Percentiles rank a stretch among this genome's conserved stretches.
These are phyloP conservation scores for Plebejus melissa DNA, from an alignment of 2,888 invertebrate genomes.

Conservation along the genomic window DNA sequence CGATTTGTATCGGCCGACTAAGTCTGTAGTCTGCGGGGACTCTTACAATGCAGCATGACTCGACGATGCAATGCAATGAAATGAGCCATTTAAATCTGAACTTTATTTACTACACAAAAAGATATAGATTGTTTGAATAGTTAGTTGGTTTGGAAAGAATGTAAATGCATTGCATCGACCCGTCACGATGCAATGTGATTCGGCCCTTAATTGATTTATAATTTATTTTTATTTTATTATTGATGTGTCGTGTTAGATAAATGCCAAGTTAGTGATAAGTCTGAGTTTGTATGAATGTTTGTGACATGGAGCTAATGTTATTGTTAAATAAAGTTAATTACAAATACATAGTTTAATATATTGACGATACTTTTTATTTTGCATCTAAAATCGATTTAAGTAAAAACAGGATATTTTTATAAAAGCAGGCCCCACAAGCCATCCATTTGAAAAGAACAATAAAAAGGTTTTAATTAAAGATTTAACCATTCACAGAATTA, in stretches of 20 bases:
- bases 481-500: too few species aligned
- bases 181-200: neutral
- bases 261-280: constrained; percentile 18
- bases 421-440: neutral
- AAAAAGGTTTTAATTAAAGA: too few species aligned
- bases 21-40: too few species aligned
- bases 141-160: neutral
- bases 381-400: neutral
- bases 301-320: constrained; percentile 13
- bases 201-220: neutral
- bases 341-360: constrained; percentile 25
- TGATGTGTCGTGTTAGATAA: neutral
- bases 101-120: neutral
- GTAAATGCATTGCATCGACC: neutral
- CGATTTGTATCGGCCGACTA: too few species aligned
- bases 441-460: too few species aligned
- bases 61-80: too few species aligned
- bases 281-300: constrained; percentile 5
- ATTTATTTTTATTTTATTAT: neutral
- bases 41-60: too few species aligned
- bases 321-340: constrained; percentile 27
- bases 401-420: too few species aligned
- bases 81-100: neutral
- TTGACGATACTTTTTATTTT: neutral
- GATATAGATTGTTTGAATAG: too few species aligned